These are phyloP conservation scores for Chionoecetes opilio DNA, from an alignment of 1,140 invertebrate genomes.

Conservation along the genomic window DNA sequence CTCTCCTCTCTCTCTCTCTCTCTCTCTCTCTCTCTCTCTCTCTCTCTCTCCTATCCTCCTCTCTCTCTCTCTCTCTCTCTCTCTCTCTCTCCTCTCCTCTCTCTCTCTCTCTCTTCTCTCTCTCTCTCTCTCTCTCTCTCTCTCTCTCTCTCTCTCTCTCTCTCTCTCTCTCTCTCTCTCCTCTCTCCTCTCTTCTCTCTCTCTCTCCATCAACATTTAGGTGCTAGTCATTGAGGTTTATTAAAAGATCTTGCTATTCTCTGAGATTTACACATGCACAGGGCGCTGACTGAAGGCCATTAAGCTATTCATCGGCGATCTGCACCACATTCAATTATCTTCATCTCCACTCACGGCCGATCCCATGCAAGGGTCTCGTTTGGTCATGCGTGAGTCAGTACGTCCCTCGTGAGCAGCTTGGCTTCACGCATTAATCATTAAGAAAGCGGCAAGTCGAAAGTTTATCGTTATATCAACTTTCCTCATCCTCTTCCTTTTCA, in stretches of 20 bases:
- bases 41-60: not conserved
- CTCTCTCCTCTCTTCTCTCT: too few relatives aligned
- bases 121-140: too few relatives aligned
- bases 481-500: not conserved
- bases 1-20: constrained; percentile 19
- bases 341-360: not conserved
- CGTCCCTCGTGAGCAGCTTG: not conserved
- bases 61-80: not conserved
- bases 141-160: too few relatives aligned
- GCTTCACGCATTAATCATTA: not conserved
- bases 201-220: too few relatives aligned
- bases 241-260: too few relatives aligned
- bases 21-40: not conserved
- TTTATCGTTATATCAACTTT: not conserved
- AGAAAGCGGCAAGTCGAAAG: not conserved
- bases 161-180: too few relatives aligned
- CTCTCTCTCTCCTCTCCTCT: too few relatives aligned
- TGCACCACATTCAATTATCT: not conserved
- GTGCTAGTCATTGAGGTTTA: too few relatives aligned
- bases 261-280: too few relatives aligned
- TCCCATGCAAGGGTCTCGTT: not conserved
- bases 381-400: not conserved
- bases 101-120: not conserved
- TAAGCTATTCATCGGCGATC: not conserved
- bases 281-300: too few relatives aligned